phyloP scores from a whole-genome alignment of 2,797 vertebrate genomes.

The Tolypeutes matacus region DNA sequence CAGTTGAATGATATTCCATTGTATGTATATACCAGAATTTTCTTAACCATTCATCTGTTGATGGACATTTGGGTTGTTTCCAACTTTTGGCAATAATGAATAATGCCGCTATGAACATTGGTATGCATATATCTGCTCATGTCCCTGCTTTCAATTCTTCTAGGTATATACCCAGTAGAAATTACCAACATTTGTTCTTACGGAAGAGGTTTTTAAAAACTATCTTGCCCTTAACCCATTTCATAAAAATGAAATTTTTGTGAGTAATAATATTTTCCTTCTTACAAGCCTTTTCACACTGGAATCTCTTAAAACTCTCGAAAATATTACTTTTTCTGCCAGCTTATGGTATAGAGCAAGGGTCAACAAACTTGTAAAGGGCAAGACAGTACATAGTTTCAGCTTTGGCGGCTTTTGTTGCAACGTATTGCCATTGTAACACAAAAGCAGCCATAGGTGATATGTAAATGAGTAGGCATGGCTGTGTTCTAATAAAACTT shows the following conservation, averaged over 20 bases:
- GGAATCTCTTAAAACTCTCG: neutral
- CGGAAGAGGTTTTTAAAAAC: neutral
- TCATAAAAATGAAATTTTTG: conserved; percentile 36
- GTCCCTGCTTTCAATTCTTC: no score
- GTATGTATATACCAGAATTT: no score
- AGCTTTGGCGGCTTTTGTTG: neutral
- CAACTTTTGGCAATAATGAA: no score
- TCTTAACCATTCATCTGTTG: no score
- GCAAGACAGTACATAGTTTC: neutral
- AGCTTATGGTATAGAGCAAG: neutral
- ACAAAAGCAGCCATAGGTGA: neutral
- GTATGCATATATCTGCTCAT: no score
- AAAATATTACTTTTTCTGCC: neutral
- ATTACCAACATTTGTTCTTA: neutral
- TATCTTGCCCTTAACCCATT: neutral
- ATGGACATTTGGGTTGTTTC: no score
- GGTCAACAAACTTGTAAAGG: neutral
- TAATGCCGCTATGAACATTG: no score
- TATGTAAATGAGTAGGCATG: neutral
- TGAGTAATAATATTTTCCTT: conserved; percentile 1
- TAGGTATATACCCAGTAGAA: no score
- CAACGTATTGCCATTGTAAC: neutral
- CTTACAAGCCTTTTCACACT: neutral
- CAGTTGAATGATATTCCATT: no score
- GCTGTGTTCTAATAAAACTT: neutral